Percentiles rank a stretch among this genome's conserved stretches.
These are phyloP conservation scores for Porites divaricata DNA, from an alignment of 92 coral and sea anemone species.

Conservation along the genomic window DNA sequence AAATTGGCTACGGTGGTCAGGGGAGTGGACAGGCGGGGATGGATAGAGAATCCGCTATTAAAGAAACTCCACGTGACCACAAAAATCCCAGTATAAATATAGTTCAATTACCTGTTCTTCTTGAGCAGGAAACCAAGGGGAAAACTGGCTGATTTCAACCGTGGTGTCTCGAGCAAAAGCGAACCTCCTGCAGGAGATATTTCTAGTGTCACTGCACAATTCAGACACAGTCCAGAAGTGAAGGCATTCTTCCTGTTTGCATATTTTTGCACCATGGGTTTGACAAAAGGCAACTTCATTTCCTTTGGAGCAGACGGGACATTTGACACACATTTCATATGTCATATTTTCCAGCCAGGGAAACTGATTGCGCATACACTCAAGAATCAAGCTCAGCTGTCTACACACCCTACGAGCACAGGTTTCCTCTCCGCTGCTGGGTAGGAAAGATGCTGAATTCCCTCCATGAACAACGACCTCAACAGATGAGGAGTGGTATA, in stretches of 20 bases:
- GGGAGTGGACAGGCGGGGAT: too few relatives aligned
- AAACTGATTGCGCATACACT: slow-evolving; percentile 23
- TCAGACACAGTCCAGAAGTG: background rate
- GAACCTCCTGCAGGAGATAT: background rate
- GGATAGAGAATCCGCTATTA: too few relatives aligned
- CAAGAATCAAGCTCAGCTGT: background rate
- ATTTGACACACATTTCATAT: slow-evolving; percentile 12
- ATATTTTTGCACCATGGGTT: background rate
- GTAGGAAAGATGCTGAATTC: background rate
- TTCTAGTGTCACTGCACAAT: background rate
- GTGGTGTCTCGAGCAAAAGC: background rate
- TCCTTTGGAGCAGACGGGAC: slow-evolving; percentile 30
- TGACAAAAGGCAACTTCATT: background rate
- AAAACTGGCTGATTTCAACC: background rate
- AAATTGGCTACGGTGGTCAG: too few relatives aligned
- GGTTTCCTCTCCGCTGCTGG: background rate
- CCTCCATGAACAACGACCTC: background rate
- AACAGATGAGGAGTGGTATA: background rate
- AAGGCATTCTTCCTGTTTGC: background rate
- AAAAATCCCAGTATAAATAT: too few relatives aligned
- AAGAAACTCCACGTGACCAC: too few relatives aligned
- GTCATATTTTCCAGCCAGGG: slow-evolving; percentile 26
- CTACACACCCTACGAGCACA: background rate
- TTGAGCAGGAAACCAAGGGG: background rate
- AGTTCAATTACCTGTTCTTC: background rate